Base-by-base conservation (phyloP, 2,888 invertebrate species). In the Peribatodes rhomboidaria region DNA sequence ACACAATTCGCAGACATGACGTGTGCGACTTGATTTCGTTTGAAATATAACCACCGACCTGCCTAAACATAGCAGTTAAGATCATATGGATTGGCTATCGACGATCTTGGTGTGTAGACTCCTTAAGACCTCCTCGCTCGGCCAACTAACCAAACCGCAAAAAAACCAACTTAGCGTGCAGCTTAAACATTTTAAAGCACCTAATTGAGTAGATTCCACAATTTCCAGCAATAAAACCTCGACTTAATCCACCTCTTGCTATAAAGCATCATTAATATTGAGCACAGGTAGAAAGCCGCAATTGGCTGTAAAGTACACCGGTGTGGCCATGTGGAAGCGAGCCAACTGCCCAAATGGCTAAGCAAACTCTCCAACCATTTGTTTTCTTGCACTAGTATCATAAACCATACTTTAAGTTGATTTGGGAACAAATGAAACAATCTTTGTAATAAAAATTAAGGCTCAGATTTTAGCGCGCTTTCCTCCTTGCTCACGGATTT, bases 211-310 rank as follows among this genome's bases (percentile, higher is more conserved):
- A 44, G 11, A 44, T 35, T 50, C 16, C 35, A 49, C 49, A 50
- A 50, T 50, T 52, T 52, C 7, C 11, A 31, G 42, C 4, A 13
- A 20, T 44, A 31, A 31, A 55, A 55, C 22, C 22, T 4, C 0
- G 14, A 18, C 14, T 31, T 52, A 60, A 35, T 37, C 22, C 35
- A 14, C 22, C 14, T 18, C 16, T 22, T 8, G 52, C 37, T 16
- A 60, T 60, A 60, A 60, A 53, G 44, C 52, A 60, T 37, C 14
- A 44, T 60, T 53, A 60, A 60, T 60, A 52, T 53, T 37, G 4
- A 53, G 20, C 22, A 50, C 42, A 56, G 41, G 50, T 50, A 44
- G 35, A 33, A 20, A 41, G 13, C 41, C 55, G 16, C 42, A 56
- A 42, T 56, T 41, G 61, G 20, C 14, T 61, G 39, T 49, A 41